Percentiles rank a stretch among this genome's conserved stretches.
Evolutionary conservation across 2,888 invertebrate species (phyloP).

Genomic region (Dicycla oo): DNA sequence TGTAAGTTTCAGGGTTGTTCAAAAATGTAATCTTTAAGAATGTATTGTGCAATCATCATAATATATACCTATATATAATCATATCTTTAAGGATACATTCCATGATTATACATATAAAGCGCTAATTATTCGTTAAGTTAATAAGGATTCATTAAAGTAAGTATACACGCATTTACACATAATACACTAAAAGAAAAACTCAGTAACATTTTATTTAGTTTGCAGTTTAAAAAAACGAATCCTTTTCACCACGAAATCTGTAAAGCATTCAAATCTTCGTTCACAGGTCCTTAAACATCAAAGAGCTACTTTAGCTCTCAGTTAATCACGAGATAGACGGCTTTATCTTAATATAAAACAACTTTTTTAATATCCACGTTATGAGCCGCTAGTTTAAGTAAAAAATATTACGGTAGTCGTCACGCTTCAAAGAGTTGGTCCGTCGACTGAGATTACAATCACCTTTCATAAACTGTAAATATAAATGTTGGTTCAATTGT

Average conservation of each 20-base stretch:
- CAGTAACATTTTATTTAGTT: not conserved
- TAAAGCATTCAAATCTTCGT: slow-evolving; percentile 31
- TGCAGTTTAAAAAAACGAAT: not conserved
- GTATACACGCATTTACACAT: not conserved
- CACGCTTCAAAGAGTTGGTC: slow-evolving; percentile 72
- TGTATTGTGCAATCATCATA: too few relatives aligned
- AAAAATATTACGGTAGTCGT: slow-evolving; percentile 73
- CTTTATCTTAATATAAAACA: slow-evolving; percentile 55
- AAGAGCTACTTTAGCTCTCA: slow-evolving; percentile 31
- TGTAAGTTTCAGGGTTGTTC: slow-evolving; percentile 14
- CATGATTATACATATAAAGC: not conserved
- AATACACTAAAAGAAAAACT: not conserved
- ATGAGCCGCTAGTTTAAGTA: slow-evolving; percentile 66
- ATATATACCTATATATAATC: too few relatives aligned
- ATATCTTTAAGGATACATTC: not conserved
- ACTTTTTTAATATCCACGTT: slow-evolving; percentile 65
- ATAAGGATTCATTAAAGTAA: not conserved
- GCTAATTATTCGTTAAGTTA: not conserved
- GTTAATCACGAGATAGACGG: slow-evolving; percentile 46
- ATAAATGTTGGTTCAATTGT: slow-evolving; percentile 56
- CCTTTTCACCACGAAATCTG: slow-evolving; percentile 5
- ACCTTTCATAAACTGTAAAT: slow-evolving; percentile 68
- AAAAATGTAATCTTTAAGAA: not conserved
- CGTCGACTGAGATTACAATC: slow-evolving; percentile 72
- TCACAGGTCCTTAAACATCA: slow-evolving; percentile 29